These are phyloP conservation scores for Frieseomelitta varia DNA, from an alignment of 1,140 invertebrate genomes.

Conservation along the genomic window DNA sequence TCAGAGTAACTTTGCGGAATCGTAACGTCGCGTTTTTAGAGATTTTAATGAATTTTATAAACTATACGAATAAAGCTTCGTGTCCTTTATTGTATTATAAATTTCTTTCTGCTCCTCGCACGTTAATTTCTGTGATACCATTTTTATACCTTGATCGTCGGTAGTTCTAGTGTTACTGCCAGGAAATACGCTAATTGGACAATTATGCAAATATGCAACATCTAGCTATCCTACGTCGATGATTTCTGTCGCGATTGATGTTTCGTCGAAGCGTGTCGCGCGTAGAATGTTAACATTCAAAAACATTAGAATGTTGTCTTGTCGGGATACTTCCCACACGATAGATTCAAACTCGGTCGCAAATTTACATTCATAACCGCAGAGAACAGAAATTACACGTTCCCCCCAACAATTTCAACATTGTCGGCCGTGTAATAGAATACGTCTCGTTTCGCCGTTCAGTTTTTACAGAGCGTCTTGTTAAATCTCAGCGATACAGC, in stretches of 20 bases:
- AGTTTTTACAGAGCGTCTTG: slow-evolving; percentile 27
- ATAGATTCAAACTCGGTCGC: too few relatives aligned
- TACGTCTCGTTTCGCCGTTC: background rate
- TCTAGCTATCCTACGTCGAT: too few relatives aligned
- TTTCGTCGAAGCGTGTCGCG: background rate
- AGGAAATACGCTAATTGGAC: slow-evolving; percentile 41
- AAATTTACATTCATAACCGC: background rate
- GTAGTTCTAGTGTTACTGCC: slow-evolving; percentile 23
- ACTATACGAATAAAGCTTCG: too few relatives aligned
- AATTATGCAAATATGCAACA: slow-evolving; percentile 45
- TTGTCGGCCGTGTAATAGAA: background rate
- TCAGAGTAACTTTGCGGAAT: too few relatives aligned
- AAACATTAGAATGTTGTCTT: background rate
- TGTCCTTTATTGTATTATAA: too few relatives aligned
- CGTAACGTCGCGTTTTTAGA: too few relatives aligned
- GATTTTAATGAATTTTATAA: too few relatives aligned
- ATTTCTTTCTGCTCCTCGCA: too few relatives aligned
- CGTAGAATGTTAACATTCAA: background rate
- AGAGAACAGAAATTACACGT: background rate
- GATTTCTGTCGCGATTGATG: background rate
- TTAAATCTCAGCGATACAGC: slow-evolving; percentile 24
- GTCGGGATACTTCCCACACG: too few relatives aligned
- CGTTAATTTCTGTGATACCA: too few relatives aligned
- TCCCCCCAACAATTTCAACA: background rate
- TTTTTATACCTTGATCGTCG: too few relatives aligned